These are phyloP conservation scores for Falco punctatus DNA, from an alignment of 2,113 vertebrate genomes.

Conservation along the genomic window DNA sequence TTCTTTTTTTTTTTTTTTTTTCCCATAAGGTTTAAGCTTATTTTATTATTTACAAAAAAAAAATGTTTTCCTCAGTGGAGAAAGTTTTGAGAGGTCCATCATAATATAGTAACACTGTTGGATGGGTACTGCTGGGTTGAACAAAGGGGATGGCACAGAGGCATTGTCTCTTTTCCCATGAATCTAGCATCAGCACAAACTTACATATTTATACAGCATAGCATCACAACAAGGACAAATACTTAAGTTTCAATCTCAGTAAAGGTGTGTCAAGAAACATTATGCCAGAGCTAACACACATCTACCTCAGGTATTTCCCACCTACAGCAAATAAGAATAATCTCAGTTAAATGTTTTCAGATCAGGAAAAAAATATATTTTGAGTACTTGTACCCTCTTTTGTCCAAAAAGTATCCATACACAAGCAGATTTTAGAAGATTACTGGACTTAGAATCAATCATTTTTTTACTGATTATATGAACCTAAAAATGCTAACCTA, in stretches of 20 bases:
- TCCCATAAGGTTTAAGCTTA: neutral
- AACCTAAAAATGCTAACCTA: neutral
- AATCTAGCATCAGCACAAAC: neutral
- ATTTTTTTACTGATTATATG: neutral
- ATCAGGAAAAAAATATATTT: neutral
- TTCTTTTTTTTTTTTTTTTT: neutral
- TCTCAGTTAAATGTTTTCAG: neutral
- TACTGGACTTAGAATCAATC: neutral
- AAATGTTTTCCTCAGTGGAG: neutral
- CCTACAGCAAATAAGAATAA: neutral
- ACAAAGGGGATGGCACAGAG: neutral
- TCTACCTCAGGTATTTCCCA: neutral
- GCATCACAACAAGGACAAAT: neutral
- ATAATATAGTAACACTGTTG: too few species aligned
- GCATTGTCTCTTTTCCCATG: accelerated
- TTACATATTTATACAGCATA: neutral
- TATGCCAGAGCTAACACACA: neutral
- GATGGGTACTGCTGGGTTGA: neutral
- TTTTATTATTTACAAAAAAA: constrained; percentile 43
- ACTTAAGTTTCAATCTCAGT: neutral
- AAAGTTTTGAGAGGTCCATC: neutral
- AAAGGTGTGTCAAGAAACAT: neutral
- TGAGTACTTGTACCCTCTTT: neutral
- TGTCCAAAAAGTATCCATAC: neutral
- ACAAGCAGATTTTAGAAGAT: neutral